A percentile compares a stretch with the other conserved stretches of the same genome.
Conservation (phyloP, 2,113 vertebrate genomes). For the Syrmaticus mikado region DNA sequence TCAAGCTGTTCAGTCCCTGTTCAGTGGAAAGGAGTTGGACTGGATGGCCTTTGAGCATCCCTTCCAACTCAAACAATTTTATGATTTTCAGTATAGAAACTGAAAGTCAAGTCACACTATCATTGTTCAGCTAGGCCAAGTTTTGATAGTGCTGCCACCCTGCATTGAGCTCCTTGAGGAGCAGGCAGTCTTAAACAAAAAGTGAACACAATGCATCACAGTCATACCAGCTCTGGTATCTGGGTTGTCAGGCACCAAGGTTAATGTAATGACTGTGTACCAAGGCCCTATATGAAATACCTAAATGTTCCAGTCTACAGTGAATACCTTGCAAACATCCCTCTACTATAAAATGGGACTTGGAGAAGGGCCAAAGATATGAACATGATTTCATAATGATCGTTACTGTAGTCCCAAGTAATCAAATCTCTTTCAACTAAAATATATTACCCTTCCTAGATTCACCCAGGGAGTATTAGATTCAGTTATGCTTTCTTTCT, state of each 20-base stretch:
- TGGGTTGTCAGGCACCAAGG: neutral
- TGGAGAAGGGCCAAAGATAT: neutral
- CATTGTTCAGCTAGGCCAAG: neutral
- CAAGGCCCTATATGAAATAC: neutral
- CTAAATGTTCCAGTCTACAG: neutral
- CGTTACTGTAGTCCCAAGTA: neutral
- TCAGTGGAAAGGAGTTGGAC: too few relatives aligned
- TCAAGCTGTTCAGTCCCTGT: too few relatives aligned
- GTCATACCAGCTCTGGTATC: neutral
- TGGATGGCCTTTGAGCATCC: too few relatives aligned
- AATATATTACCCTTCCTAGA: neutral
- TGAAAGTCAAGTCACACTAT: neutral
- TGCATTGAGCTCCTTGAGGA: neutral
- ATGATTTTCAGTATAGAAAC: neutral
- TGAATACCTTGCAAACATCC: neutral
- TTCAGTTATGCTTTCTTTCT: neutral
- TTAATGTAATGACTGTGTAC: too few relatives aligned
- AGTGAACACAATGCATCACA: neutral
- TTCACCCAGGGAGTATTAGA: neutral
- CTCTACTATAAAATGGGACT: neutral
- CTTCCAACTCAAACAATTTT: too few relatives aligned
- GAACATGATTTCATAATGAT: neutral
- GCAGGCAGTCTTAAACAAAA: neutral
- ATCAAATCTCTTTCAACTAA: neutral
- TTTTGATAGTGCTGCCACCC: neutral